A percentile compares a stretch with the other conserved stretches of the same genome.
Evolutionary conservation across 2,797 vertebrate species (phyloP).

Genomic region (Cyprinodon diabolis): DNA sequence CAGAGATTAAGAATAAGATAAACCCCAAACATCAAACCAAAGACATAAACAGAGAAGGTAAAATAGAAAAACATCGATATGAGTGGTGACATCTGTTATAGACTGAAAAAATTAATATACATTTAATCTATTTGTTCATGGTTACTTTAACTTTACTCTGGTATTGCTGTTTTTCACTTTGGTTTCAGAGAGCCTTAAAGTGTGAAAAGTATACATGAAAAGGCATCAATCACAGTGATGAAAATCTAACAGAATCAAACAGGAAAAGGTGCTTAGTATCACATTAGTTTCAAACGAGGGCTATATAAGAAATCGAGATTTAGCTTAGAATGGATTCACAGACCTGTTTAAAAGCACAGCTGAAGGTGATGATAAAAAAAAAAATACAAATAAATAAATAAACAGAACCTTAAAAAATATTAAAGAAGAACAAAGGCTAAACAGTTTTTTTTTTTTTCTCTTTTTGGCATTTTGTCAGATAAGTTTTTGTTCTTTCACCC

Average conservation of each 20-base stretch:
- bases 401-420: background rate
- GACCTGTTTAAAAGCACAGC: background rate
- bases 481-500: background rate
- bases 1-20: too few relatives aligned
- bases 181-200: background rate
- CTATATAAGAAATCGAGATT: background rate
- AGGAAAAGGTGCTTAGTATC: background rate
- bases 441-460: background rate
- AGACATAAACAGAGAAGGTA: too few relatives aligned
- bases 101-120: too few relatives aligned
- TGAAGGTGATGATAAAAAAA: background rate
- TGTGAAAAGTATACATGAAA: constrained; percentile 6
- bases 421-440: background rate
- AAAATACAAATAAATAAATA: background rate
- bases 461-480: background rate
- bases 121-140: too few relatives aligned
- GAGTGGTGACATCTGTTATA: too few relatives aligned
- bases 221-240: background rate
- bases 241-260: background rate
- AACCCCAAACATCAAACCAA: too few relatives aligned
- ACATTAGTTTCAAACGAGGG: background rate
- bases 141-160: background rate
- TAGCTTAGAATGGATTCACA: constrained; percentile 6
- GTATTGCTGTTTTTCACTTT: background rate
- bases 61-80: too few relatives aligned